A percentile compares a stretch with the other conserved stretches of the same genome.
Conservation (phyloP, 2,113 vertebrate species). For the Centrocercus urophasianus region DNA sequence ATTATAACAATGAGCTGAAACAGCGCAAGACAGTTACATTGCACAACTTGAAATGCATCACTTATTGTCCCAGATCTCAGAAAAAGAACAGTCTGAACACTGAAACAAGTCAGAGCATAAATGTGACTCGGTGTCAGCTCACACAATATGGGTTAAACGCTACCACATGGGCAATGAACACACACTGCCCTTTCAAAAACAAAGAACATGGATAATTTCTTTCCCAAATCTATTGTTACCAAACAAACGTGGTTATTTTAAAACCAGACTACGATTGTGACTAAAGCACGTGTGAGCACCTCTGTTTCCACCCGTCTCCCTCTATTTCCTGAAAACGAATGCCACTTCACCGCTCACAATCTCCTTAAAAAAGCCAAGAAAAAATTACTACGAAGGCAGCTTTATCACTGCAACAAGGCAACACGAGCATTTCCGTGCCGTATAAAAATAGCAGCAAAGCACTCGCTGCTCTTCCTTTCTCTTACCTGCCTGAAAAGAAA, state of each 20-base stretch:
- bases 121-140: conserved; percentile 42
- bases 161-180: conserved; percentile 64
- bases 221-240: conserved; percentile 53
- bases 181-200: conserved; percentile 57
- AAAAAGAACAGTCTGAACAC: conserved; percentile 69
- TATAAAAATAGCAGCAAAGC: neutral
- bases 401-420: conserved; percentile 25
- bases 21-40: conserved; percentile 38
- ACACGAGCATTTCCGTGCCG: conserved; percentile 6
- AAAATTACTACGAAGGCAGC: conserved; percentile 50
- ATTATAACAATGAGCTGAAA: conserved; percentile 3
- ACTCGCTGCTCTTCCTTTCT: conserved; percentile 37
- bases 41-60: conserved; percentile 8
- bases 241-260: neutral
- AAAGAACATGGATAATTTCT: conserved; percentile 59
- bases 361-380: conserved; percentile 37
- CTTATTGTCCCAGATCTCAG: conserved; percentile 30
- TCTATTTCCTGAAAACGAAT: conserved; percentile 14
- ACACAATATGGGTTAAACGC: conserved; percentile 69
- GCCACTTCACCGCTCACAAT: neutral
- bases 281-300: neutral
- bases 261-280: neutral
- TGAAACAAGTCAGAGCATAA: conserved; percentile 68
- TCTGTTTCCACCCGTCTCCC: neutral
- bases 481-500: conserved; percentile 47